Evolutionary conservation across 2,797 vertebrate genomes (phyloP).

Genomic region (Netta rufina): DNA sequence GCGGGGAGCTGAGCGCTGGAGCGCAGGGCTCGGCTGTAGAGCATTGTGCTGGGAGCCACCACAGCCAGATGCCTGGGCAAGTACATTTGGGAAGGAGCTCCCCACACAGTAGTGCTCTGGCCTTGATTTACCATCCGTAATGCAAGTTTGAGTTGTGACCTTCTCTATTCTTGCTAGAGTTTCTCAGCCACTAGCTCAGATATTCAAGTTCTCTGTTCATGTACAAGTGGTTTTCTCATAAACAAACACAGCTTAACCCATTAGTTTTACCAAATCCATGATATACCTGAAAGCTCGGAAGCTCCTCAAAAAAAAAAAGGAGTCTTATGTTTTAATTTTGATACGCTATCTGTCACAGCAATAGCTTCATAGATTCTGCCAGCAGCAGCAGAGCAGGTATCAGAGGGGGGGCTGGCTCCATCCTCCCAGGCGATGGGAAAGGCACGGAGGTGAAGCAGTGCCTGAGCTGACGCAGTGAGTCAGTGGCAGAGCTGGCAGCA

Average conservation of each 20-base stretch:
- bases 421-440: background rate
- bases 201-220: background rate
- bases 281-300: background rate
- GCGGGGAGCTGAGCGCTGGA: background rate
- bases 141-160: conserved; percentile 35
- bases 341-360: background rate
- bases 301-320: background rate
- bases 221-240: background rate
- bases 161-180: conserved; percentile 17
- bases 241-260: conserved; percentile 12
- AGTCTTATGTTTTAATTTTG: background rate
- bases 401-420: background rate
- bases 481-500: background rate
- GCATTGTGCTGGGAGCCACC: conserved; percentile 16
- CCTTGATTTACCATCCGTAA: conserved; percentile 54
- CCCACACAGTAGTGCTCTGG: conserved; percentile 60
- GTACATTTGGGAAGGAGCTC: conserved; percentile 13
- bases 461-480: background rate
- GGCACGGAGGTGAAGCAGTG: background rate
- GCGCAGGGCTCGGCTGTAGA: background rate
- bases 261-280: background rate
- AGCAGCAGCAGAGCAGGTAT: background rate
- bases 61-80: conserved; percentile 56
- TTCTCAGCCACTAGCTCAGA: background rate
- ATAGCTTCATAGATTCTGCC: background rate